Percentiles rank a stretch among this genome's conserved stretches.
Conservation (phyloP, 1,140 invertebrate genomes). For the Euura lappo region DNA sequence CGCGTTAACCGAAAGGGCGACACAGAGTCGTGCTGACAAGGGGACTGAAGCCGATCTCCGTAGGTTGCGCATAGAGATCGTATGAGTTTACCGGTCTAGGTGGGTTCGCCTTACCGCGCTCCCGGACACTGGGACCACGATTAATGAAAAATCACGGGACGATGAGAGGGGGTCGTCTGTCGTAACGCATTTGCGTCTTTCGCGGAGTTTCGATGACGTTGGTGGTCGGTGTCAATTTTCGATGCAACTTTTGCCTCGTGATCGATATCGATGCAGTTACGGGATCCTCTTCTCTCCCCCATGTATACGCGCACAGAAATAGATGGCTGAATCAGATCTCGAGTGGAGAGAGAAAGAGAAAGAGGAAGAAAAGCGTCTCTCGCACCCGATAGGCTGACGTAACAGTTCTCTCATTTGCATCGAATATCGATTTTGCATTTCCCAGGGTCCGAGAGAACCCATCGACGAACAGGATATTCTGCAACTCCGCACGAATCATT, state of each 20-base stretch:
- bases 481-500: too few species aligned
- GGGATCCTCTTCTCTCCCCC: too few species aligned
- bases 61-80: neutral
- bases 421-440: neutral
- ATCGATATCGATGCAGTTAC: too few species aligned
- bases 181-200: conserved; percentile 45
- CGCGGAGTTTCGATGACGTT: neutral
- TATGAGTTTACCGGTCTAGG: conserved; percentile 1
- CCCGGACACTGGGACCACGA: neutral
- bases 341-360: neutral
- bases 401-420: neutral
- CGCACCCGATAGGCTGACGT: conserved; percentile 1
- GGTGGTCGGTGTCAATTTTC: conserved; percentile 6
- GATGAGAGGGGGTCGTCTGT: conserved; percentile 30
- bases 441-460: neutral
- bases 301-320: too few species aligned
- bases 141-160: neutral
- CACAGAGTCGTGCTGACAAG: conserved; percentile 37
- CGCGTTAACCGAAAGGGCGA: conserved; percentile 39
- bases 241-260: neutral
- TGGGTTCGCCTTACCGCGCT: neutral
- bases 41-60: conserved; percentile 30
- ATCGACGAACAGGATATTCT: neutral
- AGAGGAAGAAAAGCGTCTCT: neutral
- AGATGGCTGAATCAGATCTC: neutral